Base-by-base conservation (phyloP, 2,797 vertebrate species). In the Parauchenoglanis ngamensis region DNA sequence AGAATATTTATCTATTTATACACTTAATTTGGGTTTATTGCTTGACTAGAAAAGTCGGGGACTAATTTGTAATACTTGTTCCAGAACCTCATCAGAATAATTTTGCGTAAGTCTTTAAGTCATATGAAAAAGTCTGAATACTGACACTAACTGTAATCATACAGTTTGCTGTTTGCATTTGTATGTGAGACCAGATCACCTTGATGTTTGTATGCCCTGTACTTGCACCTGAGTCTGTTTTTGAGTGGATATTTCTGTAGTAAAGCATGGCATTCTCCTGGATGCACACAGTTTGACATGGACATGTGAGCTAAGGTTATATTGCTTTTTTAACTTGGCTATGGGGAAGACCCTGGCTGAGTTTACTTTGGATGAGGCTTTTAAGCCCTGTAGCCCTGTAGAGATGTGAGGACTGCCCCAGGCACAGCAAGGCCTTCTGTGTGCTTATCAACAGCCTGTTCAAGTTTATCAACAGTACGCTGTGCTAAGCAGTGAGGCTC, bases 231-330 rank as follows among this genome's bases (percentile, higher is more conserved):
- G 4, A 4, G 19, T 57, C 31, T 13, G 31, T 79, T 79, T 70
- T 21, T 63, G 10, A 25, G 35, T 28, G 40, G 13, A 67, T 68
- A 31, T 21, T 82, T 82, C 40, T 46, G 15, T 82, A 19, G 61
- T 31, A 67, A 67, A 82, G 7, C 44, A 63, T 6, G 3, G 2
- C 4, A 19, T 82, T 82, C 94, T 95, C 95, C 95, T 95, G 93
- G 93, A 90, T 94, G 95, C 89, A 94, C 92, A 90, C 94, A 95
- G 92, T 95, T 95, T 89, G 93, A 93, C 89, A 96, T 94, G 86
- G 94, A 92, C 93, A 95, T 95, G 93, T 89, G 94, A 93, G 91
- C 95, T 95, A 12, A 94, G 93, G 92, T 95, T 95, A 95, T 95
- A 95, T 92, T 68, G 46, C 46, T 54, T 83, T 94, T 94, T 94